phyloP scores from a whole-genome alignment of 2,113 vertebrate species.

The Rousettus leschenaultii region DNA sequence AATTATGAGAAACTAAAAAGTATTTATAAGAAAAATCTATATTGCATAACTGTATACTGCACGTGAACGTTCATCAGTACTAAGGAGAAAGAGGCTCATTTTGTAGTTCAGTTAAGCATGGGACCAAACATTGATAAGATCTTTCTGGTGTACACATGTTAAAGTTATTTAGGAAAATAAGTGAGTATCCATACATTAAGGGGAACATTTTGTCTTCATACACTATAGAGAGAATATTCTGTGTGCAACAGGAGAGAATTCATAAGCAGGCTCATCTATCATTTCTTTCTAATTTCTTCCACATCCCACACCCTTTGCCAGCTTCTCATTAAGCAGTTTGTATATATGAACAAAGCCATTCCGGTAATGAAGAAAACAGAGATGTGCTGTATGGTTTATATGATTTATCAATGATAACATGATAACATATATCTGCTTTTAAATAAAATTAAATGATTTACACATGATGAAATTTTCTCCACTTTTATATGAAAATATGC shows the following conservation, averaged over 20 bases:
- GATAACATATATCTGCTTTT: conserved; percentile 70
- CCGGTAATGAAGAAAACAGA: conserved; percentile 68
- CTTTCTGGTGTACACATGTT: neutral
- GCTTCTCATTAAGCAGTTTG: conserved; percentile 72
- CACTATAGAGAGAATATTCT: conserved; percentile 50
- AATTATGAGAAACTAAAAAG: neutral
- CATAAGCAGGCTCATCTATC: conserved; percentile 56
- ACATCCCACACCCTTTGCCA: neutral
- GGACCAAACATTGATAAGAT: neutral
- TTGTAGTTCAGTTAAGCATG: neutral
- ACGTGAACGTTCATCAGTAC: neutral
- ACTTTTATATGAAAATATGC: conserved; percentile 54
- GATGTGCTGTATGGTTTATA: conserved; percentile 65
- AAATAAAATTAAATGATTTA: conserved; percentile 68
- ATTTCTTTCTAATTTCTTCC: conserved; percentile 36
- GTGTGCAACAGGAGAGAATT: conserved; percentile 51
- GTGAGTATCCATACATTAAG: conserved; percentile 51
- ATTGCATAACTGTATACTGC: neutral
- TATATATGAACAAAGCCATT: conserved; percentile 70
- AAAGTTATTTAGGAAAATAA: conserved; percentile 56
- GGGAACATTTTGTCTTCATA: conserved; percentile 69
- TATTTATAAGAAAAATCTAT: neutral
- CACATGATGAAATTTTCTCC: conserved; percentile 58
- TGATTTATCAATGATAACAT: conserved; percentile 61
- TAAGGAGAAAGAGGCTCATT: neutral